These are phyloP conservation scores for Rhegmatorhina hoffmannsi DNA, from an alignment of 2,113 vertebrate species.

Conservation along the genomic window DNA sequence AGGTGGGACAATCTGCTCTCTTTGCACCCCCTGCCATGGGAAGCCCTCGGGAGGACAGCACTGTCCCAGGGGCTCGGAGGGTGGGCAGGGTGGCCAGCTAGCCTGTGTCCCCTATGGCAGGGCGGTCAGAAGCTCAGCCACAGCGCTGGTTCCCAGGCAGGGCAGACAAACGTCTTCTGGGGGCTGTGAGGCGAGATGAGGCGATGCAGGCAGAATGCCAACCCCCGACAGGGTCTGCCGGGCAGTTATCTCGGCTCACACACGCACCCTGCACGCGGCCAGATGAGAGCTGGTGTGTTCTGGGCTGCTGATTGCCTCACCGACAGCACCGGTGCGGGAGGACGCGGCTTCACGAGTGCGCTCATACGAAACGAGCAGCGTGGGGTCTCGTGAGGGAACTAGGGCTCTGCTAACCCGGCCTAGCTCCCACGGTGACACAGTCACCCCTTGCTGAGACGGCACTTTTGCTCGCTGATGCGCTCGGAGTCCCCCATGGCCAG, in stretches of 20 bases:
- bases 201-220: constrained; percentile 5
- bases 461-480: rapidly evolving
- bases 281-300: constrained; percentile 19
- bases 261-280: background rate
- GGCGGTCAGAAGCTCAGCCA: rapidly evolving
- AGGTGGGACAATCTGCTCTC: background rate
- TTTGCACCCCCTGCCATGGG: rapidly evolving
- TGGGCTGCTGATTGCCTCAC: constrained; percentile 36
- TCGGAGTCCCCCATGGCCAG: rapidly evolving
- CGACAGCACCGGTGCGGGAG: background rate
- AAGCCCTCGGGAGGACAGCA: background rate
- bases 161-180: background rate
- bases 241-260: constrained; percentile 44
- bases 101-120: rapidly evolving
- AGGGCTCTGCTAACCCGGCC: background rate
- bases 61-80: background rate
- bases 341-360: background rate
- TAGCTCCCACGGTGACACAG: background rate
- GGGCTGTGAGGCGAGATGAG: constrained; percentile 35
- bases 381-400: background rate
- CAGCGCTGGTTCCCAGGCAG: background rate
- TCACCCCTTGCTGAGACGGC: background rate
- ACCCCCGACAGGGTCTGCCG: background rate
- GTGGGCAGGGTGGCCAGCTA: rapidly evolving
- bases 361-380: background rate